These are phyloP conservation scores for Taurulus bubalis DNA, from an alignment of 2,113 vertebrate species.

Conservation along the genomic window DNA sequence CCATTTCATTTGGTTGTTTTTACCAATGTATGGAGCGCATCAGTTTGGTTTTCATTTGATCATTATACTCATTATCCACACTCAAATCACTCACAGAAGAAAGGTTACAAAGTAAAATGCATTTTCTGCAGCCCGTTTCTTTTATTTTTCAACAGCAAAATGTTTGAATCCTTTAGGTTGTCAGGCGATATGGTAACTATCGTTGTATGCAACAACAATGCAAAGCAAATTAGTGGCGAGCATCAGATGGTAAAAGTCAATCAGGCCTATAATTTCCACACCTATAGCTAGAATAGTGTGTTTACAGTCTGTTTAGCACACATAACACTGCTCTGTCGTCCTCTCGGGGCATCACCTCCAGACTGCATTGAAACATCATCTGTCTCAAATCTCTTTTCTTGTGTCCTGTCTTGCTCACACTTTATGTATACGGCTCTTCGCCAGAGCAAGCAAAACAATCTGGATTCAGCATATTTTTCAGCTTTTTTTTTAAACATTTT, in stretches of 20 bases:
- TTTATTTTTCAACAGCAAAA: slow-evolving; percentile 6
- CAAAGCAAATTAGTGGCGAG: slow-evolving; percentile 31
- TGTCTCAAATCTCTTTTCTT: slow-evolving; percentile 20
- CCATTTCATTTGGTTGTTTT: slow-evolving; percentile 43
- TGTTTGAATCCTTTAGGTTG: background rate
- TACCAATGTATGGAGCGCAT: slow-evolving; percentile 16
- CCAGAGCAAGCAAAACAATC: slow-evolving; percentile 17
- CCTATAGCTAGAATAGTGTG: slow-evolving; percentile 28
- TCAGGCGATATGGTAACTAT: slow-evolving; percentile 18
- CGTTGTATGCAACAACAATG: slow-evolving; percentile 18
- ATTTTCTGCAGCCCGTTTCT: background rate
- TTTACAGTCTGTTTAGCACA: slow-evolving; percentile 44
- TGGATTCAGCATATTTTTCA: slow-evolving; percentile 7
- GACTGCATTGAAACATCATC: slow-evolving; percentile 34
- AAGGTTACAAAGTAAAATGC: background rate
- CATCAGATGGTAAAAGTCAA: slow-evolving; percentile 42
- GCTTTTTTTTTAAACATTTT: slow-evolving; percentile 4
- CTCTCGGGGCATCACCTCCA: slow-evolving; percentile 36
- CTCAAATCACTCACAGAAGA: slow-evolving; percentile 13
- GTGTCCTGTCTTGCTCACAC: background rate
- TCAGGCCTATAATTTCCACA: slow-evolving; percentile 48
- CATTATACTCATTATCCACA: background rate
- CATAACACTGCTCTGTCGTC: slow-evolving; percentile 7
- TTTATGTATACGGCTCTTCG: background rate
- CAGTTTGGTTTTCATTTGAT: slow-evolving; percentile 28